Percentiles rank a stretch among this genome's conserved stretches.
Evolutionary conservation across 2,113 vertebrate species (phyloP).

Genomic region (Ranitomeya imitator): DNA sequence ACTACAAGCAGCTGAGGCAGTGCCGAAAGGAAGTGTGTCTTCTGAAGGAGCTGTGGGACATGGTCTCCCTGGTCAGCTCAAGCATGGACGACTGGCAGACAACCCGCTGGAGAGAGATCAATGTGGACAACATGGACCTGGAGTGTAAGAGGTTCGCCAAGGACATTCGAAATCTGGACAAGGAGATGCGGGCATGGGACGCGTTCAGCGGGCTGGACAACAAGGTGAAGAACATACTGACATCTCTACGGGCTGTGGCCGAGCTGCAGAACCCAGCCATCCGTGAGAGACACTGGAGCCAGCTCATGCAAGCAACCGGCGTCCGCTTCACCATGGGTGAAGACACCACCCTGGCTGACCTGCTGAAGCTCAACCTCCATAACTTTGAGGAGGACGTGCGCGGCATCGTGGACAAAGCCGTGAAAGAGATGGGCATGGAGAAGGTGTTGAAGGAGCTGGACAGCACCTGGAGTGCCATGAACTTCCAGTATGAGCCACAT

Average conservation of each 20-base stretch:
- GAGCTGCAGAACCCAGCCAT: slow-evolving; percentile 91
- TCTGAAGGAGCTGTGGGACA: slow-evolving; percentile 89
- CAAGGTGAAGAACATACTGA: slow-evolving; percentile 82
- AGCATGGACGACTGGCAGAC: slow-evolving; percentile 83
- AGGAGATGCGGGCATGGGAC: slow-evolving; percentile 87
- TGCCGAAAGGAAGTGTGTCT: slow-evolving; percentile 81
- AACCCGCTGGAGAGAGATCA: slow-evolving; percentile 83
- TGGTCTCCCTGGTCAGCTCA: slow-evolving; percentile 76
- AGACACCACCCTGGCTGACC: slow-evolving; percentile 81
- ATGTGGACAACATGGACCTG: slow-evolving; percentile 88
- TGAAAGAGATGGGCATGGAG: slow-evolving; percentile 86
- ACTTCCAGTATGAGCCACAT: slow-evolving; percentile 87
- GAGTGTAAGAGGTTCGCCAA: slow-evolving; percentile 87
- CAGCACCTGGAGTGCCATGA: slow-evolving; percentile 81
- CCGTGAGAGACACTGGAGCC: slow-evolving; percentile 87
- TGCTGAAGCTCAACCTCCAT: slow-evolving; percentile 88
- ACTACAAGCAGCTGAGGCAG: slow-evolving; percentile 86
- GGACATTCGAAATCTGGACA: slow-evolving; percentile 82
- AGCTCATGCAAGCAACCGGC: slow-evolving; percentile 85
- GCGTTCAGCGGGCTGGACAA: slow-evolving; percentile 84
- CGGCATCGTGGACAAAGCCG: slow-evolving; percentile 87
- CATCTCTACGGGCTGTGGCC: slow-evolving; percentile 82
- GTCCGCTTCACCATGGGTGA: slow-evolving; percentile 83
- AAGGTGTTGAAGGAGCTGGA: slow-evolving; percentile 80
- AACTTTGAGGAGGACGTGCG: slow-evolving; percentile 88